Evolutionary conservation across 2,888 invertebrate genomes (phyloP), one percentile per base, ranked within the genome.

Genomic region (Latrodectus elegans): DNA sequence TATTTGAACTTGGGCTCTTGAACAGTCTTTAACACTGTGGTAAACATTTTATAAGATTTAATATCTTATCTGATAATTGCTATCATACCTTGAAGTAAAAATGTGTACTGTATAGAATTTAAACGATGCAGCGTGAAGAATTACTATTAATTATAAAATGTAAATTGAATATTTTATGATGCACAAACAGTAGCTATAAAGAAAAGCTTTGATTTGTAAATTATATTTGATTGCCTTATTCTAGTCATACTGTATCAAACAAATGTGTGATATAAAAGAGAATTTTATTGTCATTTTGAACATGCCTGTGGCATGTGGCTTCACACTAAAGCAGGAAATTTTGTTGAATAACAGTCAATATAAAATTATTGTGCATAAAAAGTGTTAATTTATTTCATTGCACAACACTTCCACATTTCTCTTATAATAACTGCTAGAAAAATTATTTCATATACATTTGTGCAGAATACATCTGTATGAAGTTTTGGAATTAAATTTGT

Each of bases 231-330:
- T 76, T 76, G 86, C 80, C 75, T 76, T 81, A 71, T 86, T 86
- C 86, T 86, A 86, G 86, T 86, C 86, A 86, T 86, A 79, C 68
- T 85, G 79, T 72, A 79, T 78, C 78, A 70, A 75, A 72, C 73
- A 80, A 74, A 52, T 73, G n/a, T 80, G 71, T 85, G 85, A 65
- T 68, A 75, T 85, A 72, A 64, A 64, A 75, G 71, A 68, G 79
- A 74, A 75, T 74, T 77, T 85, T 85, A 79, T 74, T 79, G 70
- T 80, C 73, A 73, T 85, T 74, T 78, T 38, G 53, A 81, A 81
- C 81, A 81, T 81, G 81, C 77, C 55, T 75, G 68, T 53, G n/a
- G 73, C 84, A 78, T 85, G 79, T 85, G 74, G 79, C 80, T 79
- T 85, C 85, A 85, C 75, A 75, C 17, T 75, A 80, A 68, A 22